phyloP scores from a whole-genome alignment of 2,113 vertebrate species.

The Crotalus tigris region DNA sequence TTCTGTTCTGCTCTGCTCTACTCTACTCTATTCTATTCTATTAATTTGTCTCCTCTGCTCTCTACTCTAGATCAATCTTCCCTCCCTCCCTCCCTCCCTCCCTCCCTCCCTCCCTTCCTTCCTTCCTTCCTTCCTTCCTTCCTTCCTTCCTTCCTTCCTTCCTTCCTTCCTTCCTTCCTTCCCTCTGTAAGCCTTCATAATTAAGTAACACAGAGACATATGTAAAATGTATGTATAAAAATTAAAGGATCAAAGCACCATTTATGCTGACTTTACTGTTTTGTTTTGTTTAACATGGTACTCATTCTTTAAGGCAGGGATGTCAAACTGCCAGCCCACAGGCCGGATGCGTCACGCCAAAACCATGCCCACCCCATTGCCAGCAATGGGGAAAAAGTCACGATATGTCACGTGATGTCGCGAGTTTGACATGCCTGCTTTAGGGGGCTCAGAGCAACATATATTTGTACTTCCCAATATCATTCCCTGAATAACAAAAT shows the following conservation, averaged over 20 bases:
- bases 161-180: not conserved
- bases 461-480: not conserved
- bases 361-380: too few relatives aligned
- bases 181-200: not conserved
- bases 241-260: not conserved
- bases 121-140: not conserved
- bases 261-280: not conserved
- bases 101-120: too few relatives aligned
- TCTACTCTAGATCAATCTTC: not conserved
- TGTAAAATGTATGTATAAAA: not conserved
- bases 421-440: too few relatives aligned
- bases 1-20: too few relatives aligned
- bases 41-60: not conserved
- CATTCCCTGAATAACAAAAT: not conserved
- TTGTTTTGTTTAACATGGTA: not conserved
- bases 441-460: not conserved
- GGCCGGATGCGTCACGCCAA: too few relatives aligned
- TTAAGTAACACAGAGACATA: not conserved
- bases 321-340: too few relatives aligned
- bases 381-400: too few relatives aligned
- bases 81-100: not conserved
- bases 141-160: not conserved
- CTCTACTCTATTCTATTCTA: too few relatives aligned
- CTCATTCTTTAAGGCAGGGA: too few relatives aligned
- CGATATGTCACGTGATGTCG: too few relatives aligned